phyloP scores from a whole-genome alignment of 1,140 invertebrate genomes.

The Bombus picipes region DNA sequence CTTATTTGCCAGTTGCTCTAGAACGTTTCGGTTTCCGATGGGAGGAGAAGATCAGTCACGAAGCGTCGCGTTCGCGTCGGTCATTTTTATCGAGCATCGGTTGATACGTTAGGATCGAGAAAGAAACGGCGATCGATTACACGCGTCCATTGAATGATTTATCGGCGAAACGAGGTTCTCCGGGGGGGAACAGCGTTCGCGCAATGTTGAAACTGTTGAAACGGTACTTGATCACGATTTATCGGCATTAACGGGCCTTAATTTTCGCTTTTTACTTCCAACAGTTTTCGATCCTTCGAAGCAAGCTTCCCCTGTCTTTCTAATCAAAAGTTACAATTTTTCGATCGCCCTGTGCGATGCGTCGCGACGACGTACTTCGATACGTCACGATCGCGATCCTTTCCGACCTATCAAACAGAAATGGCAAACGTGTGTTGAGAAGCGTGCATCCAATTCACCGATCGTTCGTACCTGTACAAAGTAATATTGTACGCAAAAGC shows the following conservation, averaged over 20 bases:
- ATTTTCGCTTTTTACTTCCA: constrained; percentile 24
- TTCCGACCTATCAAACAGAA: too few species aligned
- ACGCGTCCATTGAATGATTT: constrained; percentile 33
- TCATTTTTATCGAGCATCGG: neutral
- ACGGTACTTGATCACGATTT: constrained; percentile 44
- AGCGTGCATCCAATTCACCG: neutral
- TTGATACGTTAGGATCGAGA: constrained; percentile 8
- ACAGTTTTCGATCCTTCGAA: neutral
- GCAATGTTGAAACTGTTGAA: constrained; percentile 28
- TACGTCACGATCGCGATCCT: too few species aligned
- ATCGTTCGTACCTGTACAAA: neutral
- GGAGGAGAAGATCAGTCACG: neutral
- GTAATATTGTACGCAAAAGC: too few species aligned
- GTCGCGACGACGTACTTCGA: too few species aligned
- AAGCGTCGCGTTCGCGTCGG: too few species aligned
- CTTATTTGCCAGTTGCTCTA: too few species aligned
- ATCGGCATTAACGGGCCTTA: constrained; percentile 41
- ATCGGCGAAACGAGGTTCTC: neutral
- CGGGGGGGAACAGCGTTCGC: neutral
- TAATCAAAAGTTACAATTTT: neutral
- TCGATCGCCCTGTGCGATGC: too few species aligned
- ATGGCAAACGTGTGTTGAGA: neutral
- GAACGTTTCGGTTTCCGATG: too few species aligned
- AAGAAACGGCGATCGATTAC: constrained; percentile 25
- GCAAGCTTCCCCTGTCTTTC: neutral